Conservation (phyloP, 2,888 invertebrate species). For the Andrena praecox region DNA sequence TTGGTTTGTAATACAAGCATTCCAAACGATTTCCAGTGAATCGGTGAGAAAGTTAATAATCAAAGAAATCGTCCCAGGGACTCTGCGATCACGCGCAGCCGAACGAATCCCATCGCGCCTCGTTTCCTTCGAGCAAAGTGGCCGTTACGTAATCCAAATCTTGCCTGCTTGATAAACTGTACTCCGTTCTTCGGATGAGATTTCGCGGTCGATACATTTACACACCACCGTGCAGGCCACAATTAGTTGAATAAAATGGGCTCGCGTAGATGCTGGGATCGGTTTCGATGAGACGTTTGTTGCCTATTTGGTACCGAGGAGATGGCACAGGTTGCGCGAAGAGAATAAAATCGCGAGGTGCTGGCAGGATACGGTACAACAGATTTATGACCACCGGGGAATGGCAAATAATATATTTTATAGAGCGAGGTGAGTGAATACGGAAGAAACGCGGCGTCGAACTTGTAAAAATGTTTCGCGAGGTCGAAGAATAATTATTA, state of each 20-base stretch:
- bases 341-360: neutral
- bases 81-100: neutral
- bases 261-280: neutral
- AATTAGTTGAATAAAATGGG: conserved; percentile 8
- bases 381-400: neutral
- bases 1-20: too few relatives aligned
- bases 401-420: neutral
- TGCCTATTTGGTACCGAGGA: neutral
- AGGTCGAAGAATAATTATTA: neutral
- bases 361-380: neutral
- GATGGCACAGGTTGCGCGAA: too few relatives aligned
- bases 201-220: conserved; percentile 22
- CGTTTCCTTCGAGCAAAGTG: neutral
- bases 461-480: neutral
- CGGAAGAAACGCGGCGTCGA: neutral
- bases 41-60: too few relatives aligned
- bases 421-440: neutral
- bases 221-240: neutral
- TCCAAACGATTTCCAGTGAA: too few relatives aligned
- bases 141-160: conserved; percentile 10
- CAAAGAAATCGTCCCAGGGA: neutral
- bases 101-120: neutral
- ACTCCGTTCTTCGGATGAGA: conserved; percentile 1
- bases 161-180: conserved; percentile 5
- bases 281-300: neutral